Evolutionary conservation across 2,888 invertebrate species (phyloP), one percentile per base, ranked within the genome.

Genomic region (Drosophila ustulata): DNA sequence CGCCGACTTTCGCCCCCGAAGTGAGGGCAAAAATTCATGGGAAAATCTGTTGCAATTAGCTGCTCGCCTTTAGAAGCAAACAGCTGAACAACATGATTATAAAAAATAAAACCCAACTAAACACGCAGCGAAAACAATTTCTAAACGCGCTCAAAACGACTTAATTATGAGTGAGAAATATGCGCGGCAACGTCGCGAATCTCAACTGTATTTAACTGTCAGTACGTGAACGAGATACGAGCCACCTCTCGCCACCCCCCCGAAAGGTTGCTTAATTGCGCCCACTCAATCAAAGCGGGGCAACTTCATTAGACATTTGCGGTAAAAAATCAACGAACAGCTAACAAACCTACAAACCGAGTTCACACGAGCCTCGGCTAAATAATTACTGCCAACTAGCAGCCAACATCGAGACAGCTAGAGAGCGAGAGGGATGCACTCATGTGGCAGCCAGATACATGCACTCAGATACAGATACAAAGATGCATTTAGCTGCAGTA

Each of bases 91-190:
- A 11, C 25, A 28, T 53, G 52, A 3, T 37, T 37, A 37, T 37
- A 52, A 18, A 9, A 39, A 49, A 74, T 68, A 61, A 61, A 64
- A 32, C 25, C 4, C 6, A 58, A 66, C 78, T 87, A 73, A 78
- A 84, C 89, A 81, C 88, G 84, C 89, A 88, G 81, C 85, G 89
- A 89, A 86, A 88, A 86, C 86, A 89, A 86, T 86, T 89, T 86
- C 86, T 86, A 89, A 86, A 86, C 81, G 86, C 89, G 88, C 83
- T 89, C 90, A 86, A 89, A 86, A 86, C 89, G 89, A 86, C 89
- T 86, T 89, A 78, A 86, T 86, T 89, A 86, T 86, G 81, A 89
- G 84, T 83, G 80, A 83, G 78, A 83, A 89, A 86, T 78, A 88
- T 88, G 87, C 89, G 87, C 81, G 89, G 82, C 85, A 66, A 73